A percentile compares a stretch with the other conserved stretches of the same genome.
phyloP scores from a whole-genome alignment of 1,140 invertebrate species.

The Pristionchus pacificus region DNA sequence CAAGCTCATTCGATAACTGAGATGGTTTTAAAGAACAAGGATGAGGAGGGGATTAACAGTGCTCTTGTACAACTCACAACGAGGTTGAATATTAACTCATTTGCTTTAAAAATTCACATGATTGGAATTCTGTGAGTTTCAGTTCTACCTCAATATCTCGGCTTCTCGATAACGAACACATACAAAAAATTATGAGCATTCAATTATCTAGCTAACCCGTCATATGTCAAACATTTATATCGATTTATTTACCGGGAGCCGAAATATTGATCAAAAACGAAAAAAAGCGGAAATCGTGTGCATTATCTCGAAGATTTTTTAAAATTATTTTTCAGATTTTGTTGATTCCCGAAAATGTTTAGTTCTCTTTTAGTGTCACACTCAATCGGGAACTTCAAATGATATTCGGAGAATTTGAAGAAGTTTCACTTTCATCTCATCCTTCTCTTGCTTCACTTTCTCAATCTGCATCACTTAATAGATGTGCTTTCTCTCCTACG shows the following conservation, averaged over 20 bases:
- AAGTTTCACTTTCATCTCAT: constrained; percentile 19
- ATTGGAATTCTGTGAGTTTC: constrained; percentile 5
- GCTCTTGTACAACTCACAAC: constrained; percentile 22
- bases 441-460: constrained; percentile 28
- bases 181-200: too few relatives aligned
- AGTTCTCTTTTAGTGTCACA: constrained; percentile 28
- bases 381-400: constrained; percentile 37
- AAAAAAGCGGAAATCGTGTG: too few relatives aligned
- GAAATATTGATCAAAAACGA: too few relatives aligned
- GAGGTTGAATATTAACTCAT: constrained; percentile 35
- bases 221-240: too few relatives aligned
- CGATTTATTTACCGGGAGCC: too few relatives aligned
- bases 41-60: constrained; percentile 19
- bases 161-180: too few relatives aligned
- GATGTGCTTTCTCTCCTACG: constrained; percentile 17
- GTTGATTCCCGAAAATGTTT: too few relatives aligned
- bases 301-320: too few relatives aligned
- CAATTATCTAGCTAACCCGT: too few relatives aligned
- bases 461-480: constrained; percentile 35
- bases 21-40: constrained; percentile 28
- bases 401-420: constrained; percentile 34
- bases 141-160: neutral
- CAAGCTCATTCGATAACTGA: constrained; percentile 37
- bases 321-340: too few relatives aligned
- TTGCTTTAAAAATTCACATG: neutral